Percentiles rank a stretch among this genome's conserved stretches.
Evolutionary conservation across 2,797 vertebrate species (phyloP).

Genomic region (Intellagama lesueurii): DNA sequence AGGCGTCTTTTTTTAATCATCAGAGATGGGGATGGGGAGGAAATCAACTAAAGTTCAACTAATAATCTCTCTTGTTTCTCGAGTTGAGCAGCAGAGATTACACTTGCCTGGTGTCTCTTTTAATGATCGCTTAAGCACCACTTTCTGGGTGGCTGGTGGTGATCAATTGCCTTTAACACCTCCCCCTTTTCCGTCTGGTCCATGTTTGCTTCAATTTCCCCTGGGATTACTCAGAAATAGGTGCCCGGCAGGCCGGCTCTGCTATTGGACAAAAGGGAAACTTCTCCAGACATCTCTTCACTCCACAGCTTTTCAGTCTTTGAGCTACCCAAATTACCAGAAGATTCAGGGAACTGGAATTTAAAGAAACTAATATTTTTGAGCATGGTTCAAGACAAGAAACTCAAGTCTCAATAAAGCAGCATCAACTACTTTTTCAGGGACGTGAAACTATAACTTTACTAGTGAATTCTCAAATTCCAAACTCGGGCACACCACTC

Average conservation of each 20-base stretch:
- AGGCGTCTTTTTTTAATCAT: slow-evolving; percentile 1
- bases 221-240: neutral
- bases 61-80: neutral
- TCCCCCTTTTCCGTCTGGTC: too few relatives aligned
- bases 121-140: neutral
- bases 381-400: neutral
- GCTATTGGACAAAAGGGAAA: too few relatives aligned
- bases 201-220: neutral
- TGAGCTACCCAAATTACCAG: too few relatives aligned
- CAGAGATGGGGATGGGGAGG: neutral
- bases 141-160: neutral
- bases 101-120: neutral
- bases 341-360: too few relatives aligned
- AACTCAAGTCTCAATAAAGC: too few relatives aligned
- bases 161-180: too few relatives aligned
- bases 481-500: too few relatives aligned
- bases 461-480: too few relatives aligned
- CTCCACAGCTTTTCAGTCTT: neutral
- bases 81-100: neutral
- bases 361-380: too few relatives aligned
- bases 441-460: too few relatives aligned
- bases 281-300: neutral
- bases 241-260: neutral
- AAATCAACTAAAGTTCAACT: neutral
- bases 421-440: too few relatives aligned